These are phyloP conservation scores for Brachionus rotundiformis DNA, from an alignment of 1,140 invertebrate genomes.

Conservation along the genomic window DNA sequence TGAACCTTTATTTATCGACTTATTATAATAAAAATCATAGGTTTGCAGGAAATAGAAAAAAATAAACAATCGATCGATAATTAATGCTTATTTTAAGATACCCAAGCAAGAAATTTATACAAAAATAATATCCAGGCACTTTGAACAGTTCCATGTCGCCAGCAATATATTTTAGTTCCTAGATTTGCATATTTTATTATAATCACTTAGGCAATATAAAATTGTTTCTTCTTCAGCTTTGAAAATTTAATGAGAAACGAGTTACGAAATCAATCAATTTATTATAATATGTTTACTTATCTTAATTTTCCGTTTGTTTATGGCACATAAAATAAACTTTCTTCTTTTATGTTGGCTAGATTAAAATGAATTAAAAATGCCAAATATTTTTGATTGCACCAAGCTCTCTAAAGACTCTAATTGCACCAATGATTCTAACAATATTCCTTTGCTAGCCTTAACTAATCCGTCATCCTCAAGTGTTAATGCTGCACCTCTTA, in stretches of 20 bases:
- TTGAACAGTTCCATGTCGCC: no score
- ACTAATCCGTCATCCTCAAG: background rate
- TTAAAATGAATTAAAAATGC: constrained; percentile 19
- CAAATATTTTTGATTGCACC: background rate
- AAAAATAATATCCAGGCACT: no score
- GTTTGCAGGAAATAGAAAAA: no score
- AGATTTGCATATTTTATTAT: background rate
- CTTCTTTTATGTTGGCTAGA: background rate
- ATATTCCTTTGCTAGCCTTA: background rate
- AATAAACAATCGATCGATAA: no score
- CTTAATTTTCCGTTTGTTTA: background rate
- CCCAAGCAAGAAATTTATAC: no score
- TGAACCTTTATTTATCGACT: no score
- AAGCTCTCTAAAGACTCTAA: background rate
- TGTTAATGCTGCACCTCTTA: background rate
- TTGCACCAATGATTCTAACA: background rate
- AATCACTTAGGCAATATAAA: background rate
- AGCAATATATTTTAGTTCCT: no score
- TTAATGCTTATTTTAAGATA: no score
- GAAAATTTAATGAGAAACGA: background rate
- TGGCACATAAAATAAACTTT: background rate
- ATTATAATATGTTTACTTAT: constrained; percentile 20
- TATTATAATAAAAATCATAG: no score
- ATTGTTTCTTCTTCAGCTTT: background rate
- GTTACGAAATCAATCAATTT: constrained; percentile 12